Evolutionary conservation across 2,113 vertebrate species (phyloP).

Genomic region (Rhinoderma darwinii): DNA sequence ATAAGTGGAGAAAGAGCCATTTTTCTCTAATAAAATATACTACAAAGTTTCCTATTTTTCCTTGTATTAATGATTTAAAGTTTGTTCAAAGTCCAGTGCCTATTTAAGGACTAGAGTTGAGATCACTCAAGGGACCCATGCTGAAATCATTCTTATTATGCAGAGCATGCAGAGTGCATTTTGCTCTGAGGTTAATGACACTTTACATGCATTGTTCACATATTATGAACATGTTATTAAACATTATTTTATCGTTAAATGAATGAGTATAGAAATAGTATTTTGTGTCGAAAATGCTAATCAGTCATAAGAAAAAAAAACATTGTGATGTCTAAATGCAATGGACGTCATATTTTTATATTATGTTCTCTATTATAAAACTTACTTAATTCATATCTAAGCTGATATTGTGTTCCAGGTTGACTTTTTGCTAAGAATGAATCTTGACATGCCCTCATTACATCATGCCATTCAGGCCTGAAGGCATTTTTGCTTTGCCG

Average conservation of each 20-base stretch:
- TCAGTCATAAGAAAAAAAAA: not conserved
- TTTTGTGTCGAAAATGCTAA: not conserved
- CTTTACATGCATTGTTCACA: not conserved
- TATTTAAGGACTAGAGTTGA: too few species aligned
- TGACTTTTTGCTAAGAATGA: constrained; percentile 50
- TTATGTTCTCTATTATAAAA: constrained; percentile 17
- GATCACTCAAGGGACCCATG: too few species aligned
- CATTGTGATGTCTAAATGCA: not conserved
- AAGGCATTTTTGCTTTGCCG: constrained; percentile 56
- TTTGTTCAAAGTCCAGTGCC: too few species aligned
- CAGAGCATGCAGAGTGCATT: too few species aligned
- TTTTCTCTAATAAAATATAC: too few species aligned
- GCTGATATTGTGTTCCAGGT: constrained; percentile 58
- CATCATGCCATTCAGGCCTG: constrained; percentile 42
- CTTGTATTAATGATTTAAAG: too few species aligned
- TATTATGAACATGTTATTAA: not conserved
- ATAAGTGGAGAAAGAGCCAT: too few species aligned
- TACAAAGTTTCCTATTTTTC: too few species aligned
- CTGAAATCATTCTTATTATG: too few species aligned
- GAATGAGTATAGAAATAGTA: not conserved
- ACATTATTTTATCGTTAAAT: not conserved
- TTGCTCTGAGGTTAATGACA: too few species aligned
- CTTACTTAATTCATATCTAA: constrained; percentile 50
- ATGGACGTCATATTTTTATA: not conserved
- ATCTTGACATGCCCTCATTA: constrained; percentile 44